Evolutionary conservation across 2,797 vertebrate genomes (phyloP), one percentile per base, ranked within the genome.

Genomic region (Petrocephalus schoutedeni): DNA sequence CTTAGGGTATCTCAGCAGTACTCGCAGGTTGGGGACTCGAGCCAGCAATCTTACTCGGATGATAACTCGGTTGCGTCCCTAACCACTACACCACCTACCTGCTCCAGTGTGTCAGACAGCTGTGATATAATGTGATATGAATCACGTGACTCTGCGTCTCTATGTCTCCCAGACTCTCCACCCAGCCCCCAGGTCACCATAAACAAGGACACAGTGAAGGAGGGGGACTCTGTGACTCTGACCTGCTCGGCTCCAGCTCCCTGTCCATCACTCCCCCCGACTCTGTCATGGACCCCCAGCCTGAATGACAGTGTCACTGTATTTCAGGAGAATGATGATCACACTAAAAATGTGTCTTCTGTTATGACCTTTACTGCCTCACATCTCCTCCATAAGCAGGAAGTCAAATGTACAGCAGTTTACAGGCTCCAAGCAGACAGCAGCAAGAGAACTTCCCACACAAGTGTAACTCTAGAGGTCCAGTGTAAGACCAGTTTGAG

Each of bases 281-380:
- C 28, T 28, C 56, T 86, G 23, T 7, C 23, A 41, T 86, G 86
- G 86, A 86, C 28, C 21, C 54, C 36, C 41, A 14, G 5, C 10
- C 36, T 71, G 59, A 87, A 8, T 59, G 86, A 7, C 58, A 71
- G 16, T 14, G 4, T 87, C 32, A 45, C 61, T 10, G 28, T 41
- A 71, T 8, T 64, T 64, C 61, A 64, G 61, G 45, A 49, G 58
- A 51, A 67, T 58, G 5, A 71, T 23, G 61, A 51, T 53, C 32
- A 41, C 36, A 87, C 41, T 45, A 45, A 45, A 21, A 0, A 59
- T 71, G 61, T 53, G 28, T 87, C 86, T 23, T 87, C 86, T 64
- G 41, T 71, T 23, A 59, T 87, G 58, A 87, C 45, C 58, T 87
- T 87, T 64, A 87, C 59, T 45, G 16, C 86, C 54, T 87, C 86